phyloP scores from a whole-genome alignment of 1,140 invertebrate species.

The Brachionus rubens region DNA sequence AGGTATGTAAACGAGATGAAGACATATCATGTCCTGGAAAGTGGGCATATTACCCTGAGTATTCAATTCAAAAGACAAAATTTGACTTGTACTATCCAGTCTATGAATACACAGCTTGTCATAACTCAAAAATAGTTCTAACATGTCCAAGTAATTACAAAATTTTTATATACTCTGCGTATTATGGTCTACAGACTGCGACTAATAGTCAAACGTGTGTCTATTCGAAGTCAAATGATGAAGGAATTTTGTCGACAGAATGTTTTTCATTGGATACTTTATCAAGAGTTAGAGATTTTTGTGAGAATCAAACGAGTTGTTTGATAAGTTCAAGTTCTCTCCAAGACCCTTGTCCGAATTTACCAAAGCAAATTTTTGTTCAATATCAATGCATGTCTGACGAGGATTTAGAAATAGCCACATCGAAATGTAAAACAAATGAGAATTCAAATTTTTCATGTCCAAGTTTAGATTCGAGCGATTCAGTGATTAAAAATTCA shows the following conservation, averaged over 20 bases:
- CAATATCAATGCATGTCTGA: constrained; percentile 10
- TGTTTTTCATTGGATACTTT: neutral
- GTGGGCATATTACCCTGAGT: neutral
- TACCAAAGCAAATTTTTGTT: constrained; percentile 7
- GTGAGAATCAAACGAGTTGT: constrained; percentile 14
- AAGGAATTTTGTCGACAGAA: neutral
- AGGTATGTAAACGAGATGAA: neutral
- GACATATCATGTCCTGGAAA: neutral
- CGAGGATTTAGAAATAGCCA: neutral
- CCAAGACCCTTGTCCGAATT: constrained; percentile 6
- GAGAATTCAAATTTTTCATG: neutral
- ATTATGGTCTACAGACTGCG: neutral
- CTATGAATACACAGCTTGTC: constrained; percentile 7
- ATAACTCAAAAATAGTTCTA: constrained; percentile 20
- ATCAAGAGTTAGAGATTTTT: neutral
- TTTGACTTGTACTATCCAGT: neutral
- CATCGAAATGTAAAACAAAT: neutral
- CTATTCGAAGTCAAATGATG: neutral
- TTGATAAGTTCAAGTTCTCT: neutral
- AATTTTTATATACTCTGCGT: constrained; percentile 11
- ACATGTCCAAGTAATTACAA: neutral
- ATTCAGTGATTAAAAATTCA: neutral
- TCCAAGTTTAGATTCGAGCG: neutral
- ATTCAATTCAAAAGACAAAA: neutral
- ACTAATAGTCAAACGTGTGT: neutral